phyloP scores from a whole-genome alignment of 1,140 invertebrate species.

The Bradysia coprophila region DNA sequence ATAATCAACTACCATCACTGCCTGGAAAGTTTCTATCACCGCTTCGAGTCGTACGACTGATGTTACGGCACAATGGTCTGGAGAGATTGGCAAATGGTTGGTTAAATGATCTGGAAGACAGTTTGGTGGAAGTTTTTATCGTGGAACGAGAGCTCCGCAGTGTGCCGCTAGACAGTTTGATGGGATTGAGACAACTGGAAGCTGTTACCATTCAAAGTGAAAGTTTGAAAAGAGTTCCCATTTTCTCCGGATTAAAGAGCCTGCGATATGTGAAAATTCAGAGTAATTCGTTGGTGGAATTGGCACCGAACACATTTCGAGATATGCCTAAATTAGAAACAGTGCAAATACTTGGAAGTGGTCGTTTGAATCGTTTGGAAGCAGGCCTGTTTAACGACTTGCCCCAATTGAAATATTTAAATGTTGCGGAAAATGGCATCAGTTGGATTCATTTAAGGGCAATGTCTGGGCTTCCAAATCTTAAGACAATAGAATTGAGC shows the following conservation, averaged over 20 bases:
- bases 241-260: slow-evolving; percentile 40
- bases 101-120: slow-evolving; percentile 55
- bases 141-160: slow-evolving; percentile 63
- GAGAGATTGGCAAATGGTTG: slow-evolving; percentile 64
- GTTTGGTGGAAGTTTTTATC: slow-evolving; percentile 60
- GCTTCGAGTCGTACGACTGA: slow-evolving; percentile 52
- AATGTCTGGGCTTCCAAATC: slow-evolving; percentile 43
- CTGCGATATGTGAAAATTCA: slow-evolving; percentile 47
- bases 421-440: slow-evolving; percentile 59
- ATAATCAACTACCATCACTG: slow-evolving; percentile 62
- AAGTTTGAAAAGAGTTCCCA: slow-evolving; percentile 47
- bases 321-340: slow-evolving; percentile 53
- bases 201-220: slow-evolving; percentile 63
- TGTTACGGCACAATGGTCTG: slow-evolving; percentile 64
- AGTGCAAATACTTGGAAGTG: slow-evolving; percentile 49
- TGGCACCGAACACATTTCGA: slow-evolving; percentile 51
- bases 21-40: slow-evolving; percentile 58
- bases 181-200: slow-evolving; percentile 52
- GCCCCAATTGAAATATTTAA: slow-evolving; percentile 47
- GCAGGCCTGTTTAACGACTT: slow-evolving; percentile 53
- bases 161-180: slow-evolving; percentile 55
- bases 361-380: slow-evolving; percentile 41
- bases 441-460: slow-evolving; percentile 62
- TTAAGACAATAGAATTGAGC: slow-evolving; percentile 49
- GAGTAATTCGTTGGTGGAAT: slow-evolving; percentile 42